Base-by-base conservation (phyloP, 2,797 vertebrate genomes). In the Buceros bicornis region DNA sequence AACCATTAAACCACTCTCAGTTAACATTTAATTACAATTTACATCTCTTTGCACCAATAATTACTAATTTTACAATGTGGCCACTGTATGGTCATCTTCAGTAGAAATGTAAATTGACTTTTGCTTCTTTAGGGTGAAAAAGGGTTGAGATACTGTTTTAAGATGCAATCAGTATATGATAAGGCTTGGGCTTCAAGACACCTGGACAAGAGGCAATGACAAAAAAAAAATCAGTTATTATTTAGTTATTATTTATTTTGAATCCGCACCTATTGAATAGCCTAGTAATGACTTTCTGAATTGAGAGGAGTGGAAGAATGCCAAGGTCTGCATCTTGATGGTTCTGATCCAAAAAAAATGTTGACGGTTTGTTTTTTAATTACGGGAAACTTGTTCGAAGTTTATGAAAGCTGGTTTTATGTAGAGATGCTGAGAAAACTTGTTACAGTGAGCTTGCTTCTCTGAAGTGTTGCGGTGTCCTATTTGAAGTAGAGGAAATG, bases 21-120 rank as follows among this genome's bases (percentile, higher is more conserved):
- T 18, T 93, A 87, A 65, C 80, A 26, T 95, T 94, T 94, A 92
- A 92, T 93, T 95, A 29, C n/a, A n/a, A 13, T 89, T 89, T 82
- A 29, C 54, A 37, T 84, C 56, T 93, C 51, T 73, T 33, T 90
- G 58, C 66, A 42, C 77, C 66, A 54, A 4, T 51, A 73, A 89
- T 78, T 78, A 17, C 35, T 62, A 33, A 67, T 61, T 88, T 88
- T 48, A 58, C 61, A 88, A 5, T 1, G 3, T 76, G 66, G 60
- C 47, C 26, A 11, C n/a, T 42, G 54, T 35, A 8, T 56, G 43
- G 65, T 74, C 5, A 0, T 91, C 62, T 89, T 66, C 57, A 60
- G 40, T 58, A 35, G 82, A 84, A 90, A 57, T 21, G 8, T 50
- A 40, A 42, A 58, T 45, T 21, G 58, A 37, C 26, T 92, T 92